phyloP scores from a whole-genome alignment of 2,113 vertebrate genomes.

The Ibidorhyncha struthersii region DNA sequence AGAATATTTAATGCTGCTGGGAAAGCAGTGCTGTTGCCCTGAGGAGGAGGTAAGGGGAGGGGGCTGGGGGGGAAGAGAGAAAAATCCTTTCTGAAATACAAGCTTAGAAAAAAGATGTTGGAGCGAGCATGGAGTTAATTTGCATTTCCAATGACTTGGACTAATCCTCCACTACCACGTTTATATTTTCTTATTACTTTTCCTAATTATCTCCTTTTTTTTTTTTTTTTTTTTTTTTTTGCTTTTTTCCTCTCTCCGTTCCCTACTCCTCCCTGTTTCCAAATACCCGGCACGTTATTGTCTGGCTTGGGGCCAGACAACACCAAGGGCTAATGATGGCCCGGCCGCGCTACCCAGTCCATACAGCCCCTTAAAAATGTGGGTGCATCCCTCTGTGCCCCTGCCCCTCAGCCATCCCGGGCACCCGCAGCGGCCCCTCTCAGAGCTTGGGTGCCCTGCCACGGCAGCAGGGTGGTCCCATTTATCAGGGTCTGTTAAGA shows the following conservation, averaged over 20 bases:
- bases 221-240: background rate
- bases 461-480: accelerated
- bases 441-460: background rate
- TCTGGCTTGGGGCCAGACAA: background rate
- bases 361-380: background rate
- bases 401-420: no score
- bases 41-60: background rate
- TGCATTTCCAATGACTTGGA: conserved; percentile 58
- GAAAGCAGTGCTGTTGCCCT: background rate
- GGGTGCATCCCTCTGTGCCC: background rate
- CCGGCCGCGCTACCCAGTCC: background rate
- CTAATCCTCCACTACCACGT: conserved; percentile 25
- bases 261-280: background rate
- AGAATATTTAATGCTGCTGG: conserved; percentile 46
- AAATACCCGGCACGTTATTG: background rate
- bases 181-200: conserved; percentile 50
- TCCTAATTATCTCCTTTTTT: background rate
- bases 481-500: accelerated
- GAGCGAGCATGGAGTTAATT: background rate
- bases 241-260: background rate
- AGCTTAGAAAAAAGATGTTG: conserved; percentile 6
- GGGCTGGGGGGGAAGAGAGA: background rate
- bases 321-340: background rate
- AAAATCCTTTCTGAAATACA: conserved; percentile 47
- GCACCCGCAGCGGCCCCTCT: background rate